Percentiles rank a stretch among this genome's conserved stretches.
Evolutionary conservation across 2,797 vertebrate species (phyloP).

Genomic region (Poeciliopsis infans): DNA sequence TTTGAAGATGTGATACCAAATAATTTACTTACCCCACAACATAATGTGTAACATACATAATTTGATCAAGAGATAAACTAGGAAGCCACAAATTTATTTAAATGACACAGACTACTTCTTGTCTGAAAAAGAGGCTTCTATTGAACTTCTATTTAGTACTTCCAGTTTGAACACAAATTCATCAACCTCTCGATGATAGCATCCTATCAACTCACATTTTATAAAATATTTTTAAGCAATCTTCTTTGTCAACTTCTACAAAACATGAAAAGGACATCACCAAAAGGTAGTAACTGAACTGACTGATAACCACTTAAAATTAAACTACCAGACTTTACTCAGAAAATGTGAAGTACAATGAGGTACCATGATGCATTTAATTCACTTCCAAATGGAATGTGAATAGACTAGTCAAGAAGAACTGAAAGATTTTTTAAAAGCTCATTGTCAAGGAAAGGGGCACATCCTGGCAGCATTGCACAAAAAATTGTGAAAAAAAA

Average conservation of each 20-base stretch:
- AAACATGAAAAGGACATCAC: background rate
- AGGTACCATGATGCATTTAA: background rate
- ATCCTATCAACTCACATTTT: background rate
- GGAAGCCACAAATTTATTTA: background rate
- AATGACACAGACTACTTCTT: background rate
- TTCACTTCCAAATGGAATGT: background rate
- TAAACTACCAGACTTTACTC: background rate
- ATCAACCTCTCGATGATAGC: background rate
- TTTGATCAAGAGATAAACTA: background rate
- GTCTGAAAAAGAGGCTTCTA: background rate
- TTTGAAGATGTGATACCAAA: background rate
- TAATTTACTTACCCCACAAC: no score
- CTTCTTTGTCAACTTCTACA: background rate
- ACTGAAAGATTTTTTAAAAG: background rate
- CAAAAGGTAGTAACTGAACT: background rate
- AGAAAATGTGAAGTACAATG: background rate
- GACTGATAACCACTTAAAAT: background rate
- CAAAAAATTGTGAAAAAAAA: background rate
- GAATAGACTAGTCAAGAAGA: background rate
- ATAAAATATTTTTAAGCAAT: background rate
- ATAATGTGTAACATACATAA: background rate
- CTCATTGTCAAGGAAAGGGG: background rate
- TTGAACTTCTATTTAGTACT: background rate
- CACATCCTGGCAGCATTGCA: background rate
- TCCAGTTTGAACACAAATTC: background rate